Percentiles rank a stretch among this genome's conserved stretches.
Conservation (phyloP, 2,888 invertebrate species). For the Hirtodrosophila confusa region DNA sequence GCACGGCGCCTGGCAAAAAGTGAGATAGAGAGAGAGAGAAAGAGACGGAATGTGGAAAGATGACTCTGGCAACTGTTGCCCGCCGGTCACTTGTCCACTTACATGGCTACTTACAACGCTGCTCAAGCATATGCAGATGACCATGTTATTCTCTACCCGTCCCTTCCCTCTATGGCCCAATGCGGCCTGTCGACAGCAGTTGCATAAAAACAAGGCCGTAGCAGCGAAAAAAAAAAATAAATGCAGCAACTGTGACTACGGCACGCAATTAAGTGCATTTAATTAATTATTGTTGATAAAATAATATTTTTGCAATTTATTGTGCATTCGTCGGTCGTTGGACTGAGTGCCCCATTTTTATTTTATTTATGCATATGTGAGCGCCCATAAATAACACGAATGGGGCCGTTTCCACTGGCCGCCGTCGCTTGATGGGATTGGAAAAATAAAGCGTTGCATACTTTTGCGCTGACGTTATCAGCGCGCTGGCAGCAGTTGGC, state of each 20-base stretch:
- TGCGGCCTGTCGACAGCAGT: conserved; percentile 49
- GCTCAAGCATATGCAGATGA: conserved; percentile 75
- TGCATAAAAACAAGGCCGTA: conserved; percentile 47
- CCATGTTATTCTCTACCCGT: conserved; percentile 47
- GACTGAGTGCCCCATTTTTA: conserved; percentile 22
- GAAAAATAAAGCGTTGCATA: conserved; percentile 33
- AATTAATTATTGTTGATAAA: conserved; percentile 81
- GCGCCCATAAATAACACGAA: conserved; percentile 69
- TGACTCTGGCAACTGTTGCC: conserved; percentile 50
- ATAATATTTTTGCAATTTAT: conserved; percentile 80
- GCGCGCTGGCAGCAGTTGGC: conserved; percentile 50
- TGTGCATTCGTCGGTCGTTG: conserved; percentile 52
- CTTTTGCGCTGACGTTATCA: conserved; percentile 73
- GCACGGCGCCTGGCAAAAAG: conserved; percentile 30
- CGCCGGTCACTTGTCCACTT: conserved; percentile 67
- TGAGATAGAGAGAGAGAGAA: neutral
- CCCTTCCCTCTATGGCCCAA: neutral
- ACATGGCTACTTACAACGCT: conserved; percentile 75
- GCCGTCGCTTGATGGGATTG: conserved; percentile 9
- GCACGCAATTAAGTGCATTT: conserved; percentile 79
- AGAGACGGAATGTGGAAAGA: conserved; percentile 8
- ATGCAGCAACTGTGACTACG: conserved; percentile 54
- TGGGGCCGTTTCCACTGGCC: conserved; percentile 18
- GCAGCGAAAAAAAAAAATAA: neutral
- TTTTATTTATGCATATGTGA: conserved; percentile 73